These are phyloP conservation scores for Xiphorhynchus erythropygius DNA, from an alignment of 2,797 vertebrate genomes.

Conservation along the genomic window DNA sequence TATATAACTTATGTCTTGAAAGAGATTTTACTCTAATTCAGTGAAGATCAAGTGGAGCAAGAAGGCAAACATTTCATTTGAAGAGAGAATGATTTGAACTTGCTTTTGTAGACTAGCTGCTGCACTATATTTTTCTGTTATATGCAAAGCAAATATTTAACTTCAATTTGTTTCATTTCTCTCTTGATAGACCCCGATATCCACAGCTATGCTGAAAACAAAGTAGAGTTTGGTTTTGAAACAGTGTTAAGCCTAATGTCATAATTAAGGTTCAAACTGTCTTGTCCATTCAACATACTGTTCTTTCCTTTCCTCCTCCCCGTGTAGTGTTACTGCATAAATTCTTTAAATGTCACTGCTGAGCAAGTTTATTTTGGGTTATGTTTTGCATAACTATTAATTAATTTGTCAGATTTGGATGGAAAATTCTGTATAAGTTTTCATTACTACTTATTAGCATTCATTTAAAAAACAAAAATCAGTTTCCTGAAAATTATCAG, in stretches of 20 bases:
- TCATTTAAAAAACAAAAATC: neutral
- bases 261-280: neutral
- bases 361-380: neutral
- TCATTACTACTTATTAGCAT: neutral
- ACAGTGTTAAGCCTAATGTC: neutral
- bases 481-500: neutral
- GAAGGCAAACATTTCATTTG: neutral
- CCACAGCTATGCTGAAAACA: neutral
- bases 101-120: neutral
- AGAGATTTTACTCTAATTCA: neutral
- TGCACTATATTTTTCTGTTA: neutral
- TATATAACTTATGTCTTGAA: too few species aligned
- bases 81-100: neutral
- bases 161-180: neutral
- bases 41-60: neutral
- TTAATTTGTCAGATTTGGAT: neutral
- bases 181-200: neutral
- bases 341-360: neutral
- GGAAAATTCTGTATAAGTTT: neutral
- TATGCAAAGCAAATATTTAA: neutral
- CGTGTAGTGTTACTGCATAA: neutral
- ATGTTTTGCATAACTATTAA: neutral
- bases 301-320: neutral
- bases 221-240: neutral
- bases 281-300: neutral